Base-by-base conservation (phyloP, 2,797 vertebrate genomes). In the Hippocampus kuda region DNA sequence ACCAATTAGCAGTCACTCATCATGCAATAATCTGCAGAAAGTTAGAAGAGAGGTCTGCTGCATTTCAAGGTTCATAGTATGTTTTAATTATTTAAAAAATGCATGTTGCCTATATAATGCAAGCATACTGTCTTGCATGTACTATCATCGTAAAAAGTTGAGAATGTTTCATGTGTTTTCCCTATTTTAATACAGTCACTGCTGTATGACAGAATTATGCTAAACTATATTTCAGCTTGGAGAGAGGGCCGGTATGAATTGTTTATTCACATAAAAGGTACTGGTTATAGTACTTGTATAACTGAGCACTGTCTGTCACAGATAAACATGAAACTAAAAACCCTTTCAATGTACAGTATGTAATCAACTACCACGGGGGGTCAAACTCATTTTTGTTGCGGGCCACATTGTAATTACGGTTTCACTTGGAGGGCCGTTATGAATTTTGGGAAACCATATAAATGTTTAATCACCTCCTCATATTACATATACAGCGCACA, bases 1-100 rank as follows among this genome's bases (percentile, higher is more conserved):
- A 79, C 83, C 81, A 80, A 70, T 69, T 42, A 65, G 26, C 0
- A 66, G 67, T 49, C 68, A 30, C 66, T 70, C 56, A 20, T 69
- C 66, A 68, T 68, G 49, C 18, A 77, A 22, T 72, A 73, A 51
- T 73, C 42, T 61, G 59, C 64, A 67, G 3, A 15, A n/a, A 65
- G 70, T 61, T 61, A 60, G 67, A 34, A 59, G 24, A 44, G 22
- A 60, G 22, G 69, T 41, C 57, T 70, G 46, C 26, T 56, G 27
- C 20, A 49, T 48, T 27, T 66, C 24, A 49, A 71, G 1, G 12
- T 34, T 2, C 9, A 38, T 12, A 11, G 11, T 44, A 64, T 56
- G n/a, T 22, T 13, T 64, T 64, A 22, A 46, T 3, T 59, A 51
- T 67, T 22, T 30, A 12, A 26, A 41, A 48, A 66, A 66, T 48